These are phyloP conservation scores for Isurus oxyrinchus DNA, from an alignment of 2,113 vertebrate genomes.

Conservation along the genomic window DNA sequence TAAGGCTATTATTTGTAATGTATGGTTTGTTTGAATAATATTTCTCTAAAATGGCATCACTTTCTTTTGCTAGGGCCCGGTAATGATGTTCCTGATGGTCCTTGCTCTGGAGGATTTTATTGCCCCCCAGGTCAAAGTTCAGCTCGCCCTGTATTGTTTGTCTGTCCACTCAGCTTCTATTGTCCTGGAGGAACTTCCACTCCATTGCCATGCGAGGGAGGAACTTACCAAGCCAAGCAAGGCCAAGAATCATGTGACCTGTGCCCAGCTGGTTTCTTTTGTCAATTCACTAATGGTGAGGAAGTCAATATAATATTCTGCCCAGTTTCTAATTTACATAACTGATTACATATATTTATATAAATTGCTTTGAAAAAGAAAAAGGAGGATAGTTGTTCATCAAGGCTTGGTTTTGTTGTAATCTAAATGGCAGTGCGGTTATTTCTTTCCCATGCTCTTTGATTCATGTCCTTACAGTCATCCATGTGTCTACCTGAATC, in stretches of 20 bases:
- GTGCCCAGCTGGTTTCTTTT: slow-evolving; percentile 53
- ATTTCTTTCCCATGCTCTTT: neutral
- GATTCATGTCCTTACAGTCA: neutral
- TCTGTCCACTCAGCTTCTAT: slow-evolving; percentile 40
- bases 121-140: slow-evolving; percentile 48
- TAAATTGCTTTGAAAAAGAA: neutral
- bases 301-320: neutral
- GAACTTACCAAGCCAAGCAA: slow-evolving; percentile 56
- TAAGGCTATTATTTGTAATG: neutral
- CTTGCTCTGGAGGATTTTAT: slow-evolving; percentile 42
- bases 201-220: slow-evolving; percentile 58
- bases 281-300: slow-evolving; percentile 45
- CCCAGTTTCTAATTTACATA: neutral
- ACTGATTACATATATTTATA: neutral
- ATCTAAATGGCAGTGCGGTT: neutral
- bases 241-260: slow-evolving; percentile 42
- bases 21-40: neutral
- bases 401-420: neutral
- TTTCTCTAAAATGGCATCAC: neutral
- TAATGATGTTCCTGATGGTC: slow-evolving; percentile 21
- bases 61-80: neutral
- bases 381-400: neutral
- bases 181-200: slow-evolving; percentile 48
- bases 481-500: neutral
- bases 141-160: slow-evolving; percentile 24